Conservation (phyloP, 2,888 invertebrate genomes). For the Catonia carolina region DNA sequence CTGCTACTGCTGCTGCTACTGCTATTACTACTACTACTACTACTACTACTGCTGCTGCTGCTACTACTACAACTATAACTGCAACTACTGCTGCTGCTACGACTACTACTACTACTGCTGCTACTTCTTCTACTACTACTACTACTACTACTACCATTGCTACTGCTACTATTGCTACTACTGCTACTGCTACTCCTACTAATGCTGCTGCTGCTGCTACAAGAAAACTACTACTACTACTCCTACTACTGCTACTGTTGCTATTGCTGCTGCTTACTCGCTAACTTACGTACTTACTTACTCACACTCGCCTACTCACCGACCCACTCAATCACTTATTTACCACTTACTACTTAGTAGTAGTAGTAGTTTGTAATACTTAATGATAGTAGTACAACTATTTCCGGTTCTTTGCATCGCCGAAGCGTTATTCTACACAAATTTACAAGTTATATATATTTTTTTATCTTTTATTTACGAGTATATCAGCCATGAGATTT, state of each 20-base stretch:
- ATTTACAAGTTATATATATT: too few species aligned
- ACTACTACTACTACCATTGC: not conserved
- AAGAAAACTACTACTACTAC: not conserved
- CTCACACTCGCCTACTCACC: too few species aligned
- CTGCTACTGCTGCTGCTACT: not conserved
- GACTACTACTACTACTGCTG: not conserved
- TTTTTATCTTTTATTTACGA: too few species aligned
- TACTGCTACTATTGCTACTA: not conserved
- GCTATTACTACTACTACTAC: conserved; percentile 1
- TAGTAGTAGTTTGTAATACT: too few species aligned
- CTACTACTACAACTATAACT: not conserved
- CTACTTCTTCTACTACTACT: not conserved
- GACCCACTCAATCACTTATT: too few species aligned
- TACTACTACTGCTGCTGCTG: not conserved
- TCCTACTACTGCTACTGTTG: not conserved
- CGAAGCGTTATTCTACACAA: too few species aligned
- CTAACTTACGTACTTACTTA: not conserved
- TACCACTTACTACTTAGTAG: too few species aligned
- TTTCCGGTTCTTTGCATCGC: too few species aligned
- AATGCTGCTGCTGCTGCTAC: too few species aligned
- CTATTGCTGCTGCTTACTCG: not conserved
- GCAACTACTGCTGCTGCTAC: not conserved
- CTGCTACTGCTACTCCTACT: not conserved
- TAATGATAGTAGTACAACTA: too few species aligned
- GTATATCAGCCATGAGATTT: too few species aligned